Evolutionary conservation across 2,888 invertebrate species (phyloP), one percentile per base, ranked within the genome.

Genomic region (Nomada hirtipes): DNA sequence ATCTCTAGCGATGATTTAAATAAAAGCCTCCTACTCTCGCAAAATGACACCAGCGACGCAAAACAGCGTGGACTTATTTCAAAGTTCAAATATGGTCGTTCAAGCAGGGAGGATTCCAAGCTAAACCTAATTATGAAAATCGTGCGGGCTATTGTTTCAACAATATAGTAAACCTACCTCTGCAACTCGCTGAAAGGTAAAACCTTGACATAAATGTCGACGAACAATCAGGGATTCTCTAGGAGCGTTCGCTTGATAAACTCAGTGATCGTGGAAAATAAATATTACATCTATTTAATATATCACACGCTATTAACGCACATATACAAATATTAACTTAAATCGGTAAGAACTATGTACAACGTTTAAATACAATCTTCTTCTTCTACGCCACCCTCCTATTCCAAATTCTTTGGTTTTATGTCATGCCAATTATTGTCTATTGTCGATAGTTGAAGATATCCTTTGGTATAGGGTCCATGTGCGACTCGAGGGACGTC

Each of bases 201-300:
- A 26, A 26, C 13, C 23, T 13, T 4, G 4, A 10, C 15, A 29
- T 20, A n/a, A 55, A 9, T 20, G 18, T n/a, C 36, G 44, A 0
- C 2, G 50, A 63, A 3, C 18, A 11, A 26, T 44, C 1, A 42
- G 10, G 10, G 23, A 42, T 53, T 50, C 15, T 15, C 18, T 29
- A 13, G 9, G 52, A 0, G 4, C 7, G 9, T 63, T 11, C 0
- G 20, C 29, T 53, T 52, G 29, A 20, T 10, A 15, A 59, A 15
- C 18, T 42, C 26, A 7, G 4, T 44, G 61, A 52, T 15, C 57
- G 47, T 64, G 65, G 47, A 76, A 83, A 90, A 91, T 91, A 91
- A 91, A 91, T 91, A 91, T 84, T 64, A 69, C 57, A 26, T 90
- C 90, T 89, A 87, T 90, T 89, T 42, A 57, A 59, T 69, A 79